phyloP scores from a whole-genome alignment of 2,113 vertebrate genomes.

The Willisornis vidua region DNA sequence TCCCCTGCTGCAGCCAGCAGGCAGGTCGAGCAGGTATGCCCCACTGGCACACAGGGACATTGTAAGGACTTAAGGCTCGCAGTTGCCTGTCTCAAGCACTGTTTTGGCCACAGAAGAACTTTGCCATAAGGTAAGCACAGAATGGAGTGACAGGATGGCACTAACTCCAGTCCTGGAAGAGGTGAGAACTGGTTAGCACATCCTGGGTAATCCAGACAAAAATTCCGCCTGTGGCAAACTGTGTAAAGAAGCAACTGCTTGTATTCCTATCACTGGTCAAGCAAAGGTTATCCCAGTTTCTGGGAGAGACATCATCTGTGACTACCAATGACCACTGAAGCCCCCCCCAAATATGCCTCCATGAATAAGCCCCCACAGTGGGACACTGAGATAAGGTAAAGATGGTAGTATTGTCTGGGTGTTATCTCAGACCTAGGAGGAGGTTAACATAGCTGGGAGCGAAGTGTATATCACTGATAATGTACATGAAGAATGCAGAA shows the following conservation, averaged over 20 bases:
- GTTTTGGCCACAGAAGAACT: accelerated
- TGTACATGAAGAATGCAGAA: not conserved
- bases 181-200: not conserved
- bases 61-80: not conserved
- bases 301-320: not conserved
- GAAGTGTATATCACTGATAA: not conserved
- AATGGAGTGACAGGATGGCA: not conserved
- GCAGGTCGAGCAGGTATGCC: not conserved
- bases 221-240: not conserved
- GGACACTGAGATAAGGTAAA: not conserved
- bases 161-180: not conserved
- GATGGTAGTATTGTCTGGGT: not conserved
- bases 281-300: not conserved
- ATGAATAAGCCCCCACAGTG: not conserved
- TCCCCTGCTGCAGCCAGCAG: not conserved
- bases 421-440: not conserved
- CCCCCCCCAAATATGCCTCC: not conserved
- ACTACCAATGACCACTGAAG: not conserved
- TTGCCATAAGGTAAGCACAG: not conserved
- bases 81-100: not conserved
- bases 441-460: not conserved
- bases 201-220: not conserved
- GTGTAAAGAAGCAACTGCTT: not conserved
- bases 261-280: accelerated
- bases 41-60: not conserved